These are phyloP conservation scores for Thalassarche chlororhynchos DNA, from an alignment of 2,113 vertebrate species.

Conservation along the genomic window DNA sequence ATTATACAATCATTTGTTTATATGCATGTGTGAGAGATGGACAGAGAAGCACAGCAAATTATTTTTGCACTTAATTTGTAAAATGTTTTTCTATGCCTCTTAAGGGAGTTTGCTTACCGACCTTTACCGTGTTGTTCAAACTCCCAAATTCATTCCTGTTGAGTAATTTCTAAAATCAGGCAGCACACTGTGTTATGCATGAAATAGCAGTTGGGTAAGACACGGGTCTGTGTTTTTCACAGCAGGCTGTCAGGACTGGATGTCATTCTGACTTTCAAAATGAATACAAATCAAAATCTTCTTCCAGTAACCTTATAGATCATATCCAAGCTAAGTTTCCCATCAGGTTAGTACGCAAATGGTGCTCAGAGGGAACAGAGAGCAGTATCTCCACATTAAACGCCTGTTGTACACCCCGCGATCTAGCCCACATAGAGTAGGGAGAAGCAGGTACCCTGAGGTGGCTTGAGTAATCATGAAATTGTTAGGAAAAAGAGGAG, in stretches of 20 bases:
- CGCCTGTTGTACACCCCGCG: accelerated
- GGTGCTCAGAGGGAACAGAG: not conserved
- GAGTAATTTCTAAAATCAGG: slow-evolving; percentile 62
- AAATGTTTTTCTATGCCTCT: slow-evolving; percentile 44
- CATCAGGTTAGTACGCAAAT: not conserved
- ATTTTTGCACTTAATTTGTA: slow-evolving; percentile 23
- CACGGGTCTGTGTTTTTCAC: not conserved
- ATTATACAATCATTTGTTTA: not conserved
- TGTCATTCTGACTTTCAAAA: slow-evolving; percentile 24
- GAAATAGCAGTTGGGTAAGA: not conserved
- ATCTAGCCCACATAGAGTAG: not conserved
- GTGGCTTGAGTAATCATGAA: not conserved
- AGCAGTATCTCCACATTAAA: not conserved
- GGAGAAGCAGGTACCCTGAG: not conserved
- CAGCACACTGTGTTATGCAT: slow-evolving; percentile 30
- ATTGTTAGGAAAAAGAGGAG: not conserved
- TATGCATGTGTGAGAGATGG: not conserved
- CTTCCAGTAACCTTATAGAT: not conserved
- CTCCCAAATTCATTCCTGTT: slow-evolving; percentile 52
- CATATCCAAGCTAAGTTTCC: not conserved
- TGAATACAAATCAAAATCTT: not conserved
- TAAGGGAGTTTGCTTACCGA: slow-evolving; percentile 46
- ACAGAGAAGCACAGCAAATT: not conserved
- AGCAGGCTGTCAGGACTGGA: not conserved
- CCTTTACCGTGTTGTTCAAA: slow-evolving; percentile 36